These are phyloP conservation scores for Daubentonia madagascariensis DNA, from an alignment of 2,113 vertebrate genomes.

Conservation along the genomic window DNA sequence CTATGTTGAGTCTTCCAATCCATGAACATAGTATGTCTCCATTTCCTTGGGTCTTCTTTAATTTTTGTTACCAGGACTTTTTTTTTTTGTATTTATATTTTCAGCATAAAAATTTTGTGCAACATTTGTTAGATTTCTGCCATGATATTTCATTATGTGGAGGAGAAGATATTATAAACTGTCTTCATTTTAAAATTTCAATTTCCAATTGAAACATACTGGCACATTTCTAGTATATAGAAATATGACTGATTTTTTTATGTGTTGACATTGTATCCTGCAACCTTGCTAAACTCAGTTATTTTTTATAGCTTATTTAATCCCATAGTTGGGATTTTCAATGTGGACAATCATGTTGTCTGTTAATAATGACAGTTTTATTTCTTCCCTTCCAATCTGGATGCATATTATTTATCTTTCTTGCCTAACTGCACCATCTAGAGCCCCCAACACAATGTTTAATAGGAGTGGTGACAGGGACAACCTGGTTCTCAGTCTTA, in stretches of 20 bases:
- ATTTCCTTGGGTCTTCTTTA: not conserved
- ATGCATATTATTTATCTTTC: not conserved
- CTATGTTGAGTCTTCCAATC: not conserved
- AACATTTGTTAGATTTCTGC: not conserved
- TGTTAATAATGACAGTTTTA: not conserved
- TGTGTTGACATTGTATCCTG: not conserved
- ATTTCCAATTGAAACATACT: not conserved
- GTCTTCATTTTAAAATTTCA: not conserved
- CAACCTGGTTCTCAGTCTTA: not conserved
- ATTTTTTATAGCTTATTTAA: not conserved
- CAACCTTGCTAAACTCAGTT: not conserved
- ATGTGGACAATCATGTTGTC: not conserved
- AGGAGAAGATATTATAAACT: not conserved
- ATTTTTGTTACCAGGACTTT: not conserved
- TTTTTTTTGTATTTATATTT: not conserved
- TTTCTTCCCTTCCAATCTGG: not conserved
- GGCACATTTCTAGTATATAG: not conserved
- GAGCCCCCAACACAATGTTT: not conserved
- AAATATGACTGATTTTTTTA: not conserved
- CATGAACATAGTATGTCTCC: not conserved
- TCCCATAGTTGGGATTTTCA: not conserved
- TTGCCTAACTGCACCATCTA: not conserved
- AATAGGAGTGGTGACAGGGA: not conserved
- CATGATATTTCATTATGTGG: not conserved
- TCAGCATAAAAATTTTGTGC: not conserved